These are phyloP conservation scores for Pardosa pseudoannulata DNA, from an alignment of 2,888 invertebrate species.

Conservation along the genomic window DNA sequence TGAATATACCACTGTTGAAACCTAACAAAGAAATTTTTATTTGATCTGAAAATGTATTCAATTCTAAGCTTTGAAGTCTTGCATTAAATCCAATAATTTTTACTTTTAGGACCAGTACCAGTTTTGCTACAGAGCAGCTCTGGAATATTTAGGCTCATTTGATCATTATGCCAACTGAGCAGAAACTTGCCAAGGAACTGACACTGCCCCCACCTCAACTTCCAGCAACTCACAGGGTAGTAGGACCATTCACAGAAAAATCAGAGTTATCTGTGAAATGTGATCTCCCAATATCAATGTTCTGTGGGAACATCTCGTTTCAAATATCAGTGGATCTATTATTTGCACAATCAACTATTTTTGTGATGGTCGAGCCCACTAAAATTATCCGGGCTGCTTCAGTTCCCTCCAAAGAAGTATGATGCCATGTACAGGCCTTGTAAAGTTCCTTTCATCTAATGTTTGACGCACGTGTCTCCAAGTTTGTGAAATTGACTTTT, in stretches of 20 bases:
- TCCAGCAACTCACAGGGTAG: slow-evolving; percentile 56
- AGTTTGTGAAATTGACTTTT: slow-evolving; percentile 16
- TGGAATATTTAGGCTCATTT: slow-evolving; percentile 98
- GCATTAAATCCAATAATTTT: too few species aligned
- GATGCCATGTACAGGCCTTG: slow-evolving; percentile 67
- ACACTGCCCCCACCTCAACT: slow-evolving; percentile 43
- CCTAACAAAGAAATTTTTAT: too few species aligned
- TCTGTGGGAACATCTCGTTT: slow-evolving; percentile 23
- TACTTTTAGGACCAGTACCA: slow-evolving; percentile 91
- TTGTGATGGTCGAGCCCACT: slow-evolving; percentile 5
- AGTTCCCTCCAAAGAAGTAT: slow-evolving; percentile 65
- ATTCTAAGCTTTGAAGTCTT: too few species aligned
- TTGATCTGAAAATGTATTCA: too few species aligned
- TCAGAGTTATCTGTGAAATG: slow-evolving; percentile 16
- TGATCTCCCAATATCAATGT: slow-evolving; percentile 37
- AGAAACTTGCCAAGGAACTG: slow-evolving; percentile 46
- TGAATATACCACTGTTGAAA: too few species aligned
- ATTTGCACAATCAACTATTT: slow-evolving; percentile 64
- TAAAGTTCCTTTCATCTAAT: slow-evolving; percentile 69
- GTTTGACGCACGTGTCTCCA: slow-evolving; percentile 51
- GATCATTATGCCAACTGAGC: slow-evolving; percentile 85
- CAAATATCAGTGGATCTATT: slow-evolving; percentile 46
- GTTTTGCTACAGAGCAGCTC: slow-evolving; percentile 98
- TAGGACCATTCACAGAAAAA: slow-evolving; percentile 27
- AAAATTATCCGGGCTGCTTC: slow-evolving; percentile 29